Conservation (phyloP, 2,113 vertebrate species). For the Oncorhynchus masou region DNA sequence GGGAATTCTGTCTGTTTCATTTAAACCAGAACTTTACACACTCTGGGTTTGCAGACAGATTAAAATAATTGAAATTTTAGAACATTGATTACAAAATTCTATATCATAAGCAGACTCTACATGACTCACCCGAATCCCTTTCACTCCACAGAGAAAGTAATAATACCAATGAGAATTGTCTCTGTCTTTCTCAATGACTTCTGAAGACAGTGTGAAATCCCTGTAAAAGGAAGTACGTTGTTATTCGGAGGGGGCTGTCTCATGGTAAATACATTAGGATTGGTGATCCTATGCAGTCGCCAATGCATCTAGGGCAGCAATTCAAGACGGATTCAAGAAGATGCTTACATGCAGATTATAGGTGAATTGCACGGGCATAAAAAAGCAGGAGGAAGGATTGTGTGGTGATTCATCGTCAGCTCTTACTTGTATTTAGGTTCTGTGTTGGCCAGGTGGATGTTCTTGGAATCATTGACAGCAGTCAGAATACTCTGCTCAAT, state of each 20-base stretch:
- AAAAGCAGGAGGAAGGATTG: no score
- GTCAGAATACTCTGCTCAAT: constrained; percentile 91
- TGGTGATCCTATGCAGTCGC: constrained; percentile 26
- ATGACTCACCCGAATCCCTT: constrained; percentile 90
- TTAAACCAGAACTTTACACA: no score
- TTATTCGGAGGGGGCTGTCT: no score
- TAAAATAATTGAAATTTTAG: no score
- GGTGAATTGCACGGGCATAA: neutral
- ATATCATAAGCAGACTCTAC: no score
- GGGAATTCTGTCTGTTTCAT: no score
- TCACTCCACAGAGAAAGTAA: constrained; percentile 96
- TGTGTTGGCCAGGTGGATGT: constrained; percentile 83
- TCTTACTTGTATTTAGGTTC: constrained; percentile 85
- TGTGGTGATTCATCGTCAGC: neutral
- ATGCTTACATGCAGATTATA: neutral
- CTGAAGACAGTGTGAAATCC: constrained; percentile 79
- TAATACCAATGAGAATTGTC: constrained; percentile 89
- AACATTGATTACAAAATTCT: no score
- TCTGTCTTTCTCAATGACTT: constrained; percentile 82
- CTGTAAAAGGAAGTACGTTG: no score
- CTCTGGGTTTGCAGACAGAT: no score
- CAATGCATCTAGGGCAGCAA: constrained; percentile 32
- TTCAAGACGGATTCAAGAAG: constrained; percentile 3
- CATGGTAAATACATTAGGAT: no score
- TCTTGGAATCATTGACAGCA: constrained; percentile 76